A percentile compares a stretch with the other conserved stretches of the same genome.
Conservation (phyloP, 2,888 invertebrate genomes). For the Tricholauxania praeusta region DNA sequence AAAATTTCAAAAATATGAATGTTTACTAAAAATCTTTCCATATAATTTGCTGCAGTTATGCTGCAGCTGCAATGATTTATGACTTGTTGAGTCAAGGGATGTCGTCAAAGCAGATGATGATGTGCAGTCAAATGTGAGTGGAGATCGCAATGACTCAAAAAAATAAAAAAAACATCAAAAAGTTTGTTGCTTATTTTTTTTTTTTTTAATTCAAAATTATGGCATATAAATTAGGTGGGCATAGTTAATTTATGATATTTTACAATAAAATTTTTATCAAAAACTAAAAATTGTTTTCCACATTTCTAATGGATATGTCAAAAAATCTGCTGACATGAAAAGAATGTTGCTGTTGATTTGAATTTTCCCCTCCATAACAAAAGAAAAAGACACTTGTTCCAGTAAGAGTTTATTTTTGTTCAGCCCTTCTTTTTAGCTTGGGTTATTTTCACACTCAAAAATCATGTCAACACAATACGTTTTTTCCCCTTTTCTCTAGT, state of each 20-base stretch:
- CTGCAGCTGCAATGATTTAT: conserved; percentile 32
- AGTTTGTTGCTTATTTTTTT: background rate
- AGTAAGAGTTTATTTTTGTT: too few relatives aligned
- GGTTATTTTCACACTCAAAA: background rate
- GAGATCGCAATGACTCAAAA: conserved; percentile 1
- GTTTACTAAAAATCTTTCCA: background rate
- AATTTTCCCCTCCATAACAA: too few relatives aligned
- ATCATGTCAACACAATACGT: background rate
- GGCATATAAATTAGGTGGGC: background rate
- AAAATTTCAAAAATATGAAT: conserved; percentile 12
- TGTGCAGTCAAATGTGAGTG: conserved; percentile 8
- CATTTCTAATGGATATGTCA: too few relatives aligned
- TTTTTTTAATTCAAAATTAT: background rate
- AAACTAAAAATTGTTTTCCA: too few relatives aligned
- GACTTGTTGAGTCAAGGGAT: conserved; percentile 18
- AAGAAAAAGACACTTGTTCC: too few relatives aligned
- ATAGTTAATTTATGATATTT: too few relatives aligned
- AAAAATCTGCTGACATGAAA: too few relatives aligned
- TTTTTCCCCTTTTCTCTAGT: background rate
- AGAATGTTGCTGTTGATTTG: too few relatives aligned
- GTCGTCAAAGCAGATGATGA: conserved; percentile 6
- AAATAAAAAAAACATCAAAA: too few relatives aligned
- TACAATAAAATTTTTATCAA: too few relatives aligned
- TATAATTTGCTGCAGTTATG: background rate
- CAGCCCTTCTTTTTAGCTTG: background rate